A percentile compares a stretch with the other conserved stretches of the same genome.
phyloP scores from a whole-genome alignment of 37 sponge, comb jelly and placozoan species.

The Chondrosia reniformis region DNA sequence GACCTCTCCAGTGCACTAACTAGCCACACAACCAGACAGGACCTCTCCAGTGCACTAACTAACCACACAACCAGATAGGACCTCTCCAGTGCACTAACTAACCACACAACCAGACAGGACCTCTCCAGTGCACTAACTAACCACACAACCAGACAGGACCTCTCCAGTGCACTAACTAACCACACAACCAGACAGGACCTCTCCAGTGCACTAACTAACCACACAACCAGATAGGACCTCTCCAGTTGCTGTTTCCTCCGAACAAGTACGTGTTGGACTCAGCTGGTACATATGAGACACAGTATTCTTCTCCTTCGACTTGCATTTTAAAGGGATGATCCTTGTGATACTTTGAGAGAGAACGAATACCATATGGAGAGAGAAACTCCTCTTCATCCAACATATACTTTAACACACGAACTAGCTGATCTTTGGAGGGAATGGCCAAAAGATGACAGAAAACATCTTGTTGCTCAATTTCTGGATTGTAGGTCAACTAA shows the following conservation, averaged over 20 bases:
- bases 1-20: no score
- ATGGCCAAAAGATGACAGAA: conserved; percentile 88
- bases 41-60: no score
- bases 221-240: conserved; percentile 93
- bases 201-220: conserved; percentile 38
- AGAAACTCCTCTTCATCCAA: conserved; percentile 96
- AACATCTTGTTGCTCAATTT: conserved; percentile 43
- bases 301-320: conserved; percentile 55
- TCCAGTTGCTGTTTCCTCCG: conserved; percentile 98
- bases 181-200: no score
- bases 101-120: no score
- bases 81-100: no score
- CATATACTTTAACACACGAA: conserved; percentile 76
- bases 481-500: conserved; percentile 70
- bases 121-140: no score
- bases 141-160: no score
- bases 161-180: no score
- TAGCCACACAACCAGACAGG: no score
- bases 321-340: conserved; percentile 73
- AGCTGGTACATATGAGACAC: conserved; percentile 83
- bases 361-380: conserved; percentile 87
- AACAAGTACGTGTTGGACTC: conserved; percentile 95
- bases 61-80: no score
- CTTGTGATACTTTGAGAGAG: conserved; percentile 85
- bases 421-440: conserved; percentile 54